Conservation (phyloP, 2,113 vertebrate genomes). For the Sprattus sprattus region DNA sequence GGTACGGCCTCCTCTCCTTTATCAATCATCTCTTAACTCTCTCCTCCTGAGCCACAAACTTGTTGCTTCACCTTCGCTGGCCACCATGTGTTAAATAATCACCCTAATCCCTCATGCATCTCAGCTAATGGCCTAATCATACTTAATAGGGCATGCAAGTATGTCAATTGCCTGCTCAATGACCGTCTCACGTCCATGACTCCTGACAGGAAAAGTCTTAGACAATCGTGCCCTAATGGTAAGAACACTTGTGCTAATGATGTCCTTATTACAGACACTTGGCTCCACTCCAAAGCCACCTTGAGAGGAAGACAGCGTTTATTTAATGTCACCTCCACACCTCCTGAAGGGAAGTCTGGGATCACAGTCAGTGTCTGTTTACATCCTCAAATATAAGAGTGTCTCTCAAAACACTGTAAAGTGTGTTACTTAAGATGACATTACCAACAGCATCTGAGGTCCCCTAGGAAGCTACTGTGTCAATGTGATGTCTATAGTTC, state of each 20-base stretch:
- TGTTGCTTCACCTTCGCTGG: background rate
- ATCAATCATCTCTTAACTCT: background rate
- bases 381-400: background rate
- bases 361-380: background rate
- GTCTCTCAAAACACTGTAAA: background rate
- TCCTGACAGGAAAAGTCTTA: background rate
- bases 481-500: background rate
- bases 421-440: background rate
- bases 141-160: background rate
- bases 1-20: background rate
- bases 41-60: background rate
- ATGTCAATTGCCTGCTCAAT: constrained; percentile 1
- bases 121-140: background rate
- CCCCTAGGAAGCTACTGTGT: background rate
- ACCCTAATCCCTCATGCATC: background rate
- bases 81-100: background rate
- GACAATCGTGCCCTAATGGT: background rate
- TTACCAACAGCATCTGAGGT: too few relatives aligned
- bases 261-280: background rate
- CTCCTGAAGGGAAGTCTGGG: background rate
- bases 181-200: background rate
- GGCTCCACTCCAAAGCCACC: background rate
- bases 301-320: background rate
- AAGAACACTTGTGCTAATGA: constrained; percentile 3
- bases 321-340: background rate